Conservation (phyloP, 1,140 invertebrate species). For the Lepidurus apus region DNA sequence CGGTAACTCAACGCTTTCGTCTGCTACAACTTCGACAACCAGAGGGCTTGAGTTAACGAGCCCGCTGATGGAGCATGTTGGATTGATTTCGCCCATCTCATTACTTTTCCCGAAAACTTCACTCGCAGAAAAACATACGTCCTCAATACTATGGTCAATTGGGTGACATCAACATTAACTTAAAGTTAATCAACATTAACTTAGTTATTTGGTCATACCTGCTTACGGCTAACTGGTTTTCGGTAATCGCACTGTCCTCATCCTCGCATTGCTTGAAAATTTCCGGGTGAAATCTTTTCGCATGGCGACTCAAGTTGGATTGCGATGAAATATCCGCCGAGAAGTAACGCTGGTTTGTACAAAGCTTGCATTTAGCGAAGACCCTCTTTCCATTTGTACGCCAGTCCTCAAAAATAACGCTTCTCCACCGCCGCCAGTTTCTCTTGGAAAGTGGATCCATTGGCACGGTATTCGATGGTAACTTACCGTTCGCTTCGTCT, state of each 20-base stretch:
- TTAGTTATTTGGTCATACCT: neutral
- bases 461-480: neutral
- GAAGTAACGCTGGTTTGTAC: neutral
- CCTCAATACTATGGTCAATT: too few species aligned
- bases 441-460: neutral
- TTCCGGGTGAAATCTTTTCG: neutral
- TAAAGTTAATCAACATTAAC: neutral
- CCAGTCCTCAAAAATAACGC: neutral
- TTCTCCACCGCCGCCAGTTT: neutral
- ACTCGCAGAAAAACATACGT: too few species aligned
- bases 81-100: too few species aligned
- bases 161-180: neutral
- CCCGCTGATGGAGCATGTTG: too few species aligned
- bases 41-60: too few species aligned
- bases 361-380: neutral
- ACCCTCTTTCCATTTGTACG: neutral
- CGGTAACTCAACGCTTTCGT: neutral
- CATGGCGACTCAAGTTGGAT: neutral
- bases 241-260: neutral
- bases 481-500: neutral
- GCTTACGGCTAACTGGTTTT: neutral
- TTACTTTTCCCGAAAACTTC: too few species aligned
- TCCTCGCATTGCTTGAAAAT: neutral
- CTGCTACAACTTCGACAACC: too few species aligned
- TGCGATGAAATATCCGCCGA: neutral